Evolutionary conservation across 2,113 vertebrate genomes (phyloP).

Genomic region (Datnioides undecimradiatus): DNA sequence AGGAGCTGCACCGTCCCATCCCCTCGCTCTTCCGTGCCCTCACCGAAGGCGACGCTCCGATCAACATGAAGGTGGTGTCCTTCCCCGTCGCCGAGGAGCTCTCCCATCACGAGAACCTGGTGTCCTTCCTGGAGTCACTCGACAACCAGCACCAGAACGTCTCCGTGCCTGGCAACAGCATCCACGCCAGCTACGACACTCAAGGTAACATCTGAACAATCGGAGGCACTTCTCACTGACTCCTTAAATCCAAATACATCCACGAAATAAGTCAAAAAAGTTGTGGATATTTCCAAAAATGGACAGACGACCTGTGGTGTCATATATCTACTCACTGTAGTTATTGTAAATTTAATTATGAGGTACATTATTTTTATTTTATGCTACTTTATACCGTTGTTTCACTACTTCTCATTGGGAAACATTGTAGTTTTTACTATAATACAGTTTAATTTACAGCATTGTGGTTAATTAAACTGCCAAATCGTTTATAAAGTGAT

Average conservation of each 20-base stretch:
- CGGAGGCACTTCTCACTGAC: no score
- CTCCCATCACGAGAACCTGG: constrained; percentile 94
- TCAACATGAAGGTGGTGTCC: constrained; percentile 97
- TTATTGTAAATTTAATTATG: no score
- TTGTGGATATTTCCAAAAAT: background rate
- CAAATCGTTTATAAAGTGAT: background rate
- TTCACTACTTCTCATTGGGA: no score
- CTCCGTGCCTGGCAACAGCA: constrained; percentile 92
- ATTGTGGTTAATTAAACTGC: background rate
- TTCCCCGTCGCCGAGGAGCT: constrained; percentile 97
- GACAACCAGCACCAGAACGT: constrained; percentile 92
- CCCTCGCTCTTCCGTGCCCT: constrained; percentile 97
- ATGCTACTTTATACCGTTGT: background rate
- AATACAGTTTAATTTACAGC: no score
- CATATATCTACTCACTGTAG: no score
- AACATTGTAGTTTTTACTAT: no score
- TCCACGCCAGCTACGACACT: constrained; percentile 90
- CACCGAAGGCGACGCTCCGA: constrained; percentile 93
- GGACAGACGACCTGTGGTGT: no score
- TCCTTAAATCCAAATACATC: background rate
- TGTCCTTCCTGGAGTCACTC: constrained; percentile 95
- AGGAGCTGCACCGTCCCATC: constrained; percentile 96
- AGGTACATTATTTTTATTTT: background rate
- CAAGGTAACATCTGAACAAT: constrained; percentile 85
- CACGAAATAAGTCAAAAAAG: background rate